These are phyloP conservation scores for Isurus oxyrinchus DNA, from an alignment of 2,113 vertebrate species.

Conservation along the genomic window DNA sequence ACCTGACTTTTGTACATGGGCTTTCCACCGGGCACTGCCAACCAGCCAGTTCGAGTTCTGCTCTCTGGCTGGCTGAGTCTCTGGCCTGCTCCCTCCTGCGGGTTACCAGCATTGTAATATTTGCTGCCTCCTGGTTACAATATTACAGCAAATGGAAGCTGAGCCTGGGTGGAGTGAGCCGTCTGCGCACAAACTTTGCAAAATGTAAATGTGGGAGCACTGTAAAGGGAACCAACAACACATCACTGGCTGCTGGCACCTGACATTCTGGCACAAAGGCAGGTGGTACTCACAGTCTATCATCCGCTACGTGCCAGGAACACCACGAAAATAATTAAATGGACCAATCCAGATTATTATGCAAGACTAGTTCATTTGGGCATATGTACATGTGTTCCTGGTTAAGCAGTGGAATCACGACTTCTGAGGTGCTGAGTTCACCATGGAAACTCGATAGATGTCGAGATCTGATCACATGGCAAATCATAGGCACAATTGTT, in stretches of 20 bases:
- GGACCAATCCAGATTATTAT: background rate
- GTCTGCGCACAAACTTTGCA: background rate
- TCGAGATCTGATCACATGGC: background rate
- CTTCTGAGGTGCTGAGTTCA: background rate
- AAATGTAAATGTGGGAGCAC: background rate
- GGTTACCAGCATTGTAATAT: no score
- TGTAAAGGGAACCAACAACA: background rate
- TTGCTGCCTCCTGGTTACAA: no score
- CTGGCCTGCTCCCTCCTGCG: no score
- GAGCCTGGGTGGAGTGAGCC: no score
- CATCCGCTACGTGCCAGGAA: background rate
- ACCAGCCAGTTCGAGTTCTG: no score
- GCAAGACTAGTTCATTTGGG: background rate
- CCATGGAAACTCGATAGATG: background rate
- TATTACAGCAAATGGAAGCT: no score
- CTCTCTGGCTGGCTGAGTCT: no score
- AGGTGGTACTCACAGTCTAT: background rate
- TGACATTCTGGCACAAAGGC: background rate
- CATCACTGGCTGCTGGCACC: background rate
- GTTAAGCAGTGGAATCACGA: background rate
- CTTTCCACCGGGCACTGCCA: no score
- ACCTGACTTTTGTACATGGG: no score
- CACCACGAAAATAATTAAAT: background rate
- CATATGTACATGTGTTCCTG: background rate
- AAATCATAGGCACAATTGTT: background rate